These are phyloP conservation scores for Halyomorpha halys DNA, from an alignment of 1,140 invertebrate genomes.

Conservation along the genomic window DNA sequence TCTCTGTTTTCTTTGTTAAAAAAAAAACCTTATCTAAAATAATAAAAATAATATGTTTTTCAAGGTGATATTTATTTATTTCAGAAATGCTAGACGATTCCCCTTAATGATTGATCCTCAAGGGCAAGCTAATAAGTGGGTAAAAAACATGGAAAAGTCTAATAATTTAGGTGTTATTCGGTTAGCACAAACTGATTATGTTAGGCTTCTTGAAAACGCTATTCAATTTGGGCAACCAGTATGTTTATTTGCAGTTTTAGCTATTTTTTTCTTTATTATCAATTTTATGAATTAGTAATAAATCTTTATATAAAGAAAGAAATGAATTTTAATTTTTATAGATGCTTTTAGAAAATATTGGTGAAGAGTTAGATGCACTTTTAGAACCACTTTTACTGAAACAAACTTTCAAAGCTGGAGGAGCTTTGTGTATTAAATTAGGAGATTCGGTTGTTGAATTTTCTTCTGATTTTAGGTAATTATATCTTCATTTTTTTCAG, in stretches of 20 bases:
- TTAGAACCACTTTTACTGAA: conserved; percentile 78
- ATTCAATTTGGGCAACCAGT: conserved; percentile 85
- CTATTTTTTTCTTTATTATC: neutral
- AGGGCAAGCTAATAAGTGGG: conserved; percentile 87
- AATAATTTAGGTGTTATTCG: conserved; percentile 75
- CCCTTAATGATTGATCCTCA: conserved; percentile 93
- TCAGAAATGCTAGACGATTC: conserved; percentile 70
- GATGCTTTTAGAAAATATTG: conserved; percentile 76
- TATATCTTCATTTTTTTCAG: conserved; percentile 42
- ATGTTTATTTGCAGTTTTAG: conserved; percentile 22
- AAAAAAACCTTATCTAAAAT: too few species aligned
- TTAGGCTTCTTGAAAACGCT: conserved; percentile 77
- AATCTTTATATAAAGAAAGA: neutral
- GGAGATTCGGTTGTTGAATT: conserved; percentile 78
- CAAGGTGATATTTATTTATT: conserved; percentile 17
- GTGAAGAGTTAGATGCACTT: conserved; percentile 80
- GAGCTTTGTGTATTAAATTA: conserved; percentile 66
- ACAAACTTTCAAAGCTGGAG: conserved; percentile 82
- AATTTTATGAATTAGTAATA: neutral
- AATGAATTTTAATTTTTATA: conserved; percentile 29
- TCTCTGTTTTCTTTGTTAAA: too few species aligned
- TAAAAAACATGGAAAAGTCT: conserved; percentile 85
- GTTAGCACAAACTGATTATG: conserved; percentile 70
- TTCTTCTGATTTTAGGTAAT: conserved; percentile 69
- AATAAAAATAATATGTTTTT: too few species aligned